These are phyloP conservation scores for Rousettus leschenaultii DNA, from an alignment of 2,113 vertebrate genomes.

Conservation along the genomic window DNA sequence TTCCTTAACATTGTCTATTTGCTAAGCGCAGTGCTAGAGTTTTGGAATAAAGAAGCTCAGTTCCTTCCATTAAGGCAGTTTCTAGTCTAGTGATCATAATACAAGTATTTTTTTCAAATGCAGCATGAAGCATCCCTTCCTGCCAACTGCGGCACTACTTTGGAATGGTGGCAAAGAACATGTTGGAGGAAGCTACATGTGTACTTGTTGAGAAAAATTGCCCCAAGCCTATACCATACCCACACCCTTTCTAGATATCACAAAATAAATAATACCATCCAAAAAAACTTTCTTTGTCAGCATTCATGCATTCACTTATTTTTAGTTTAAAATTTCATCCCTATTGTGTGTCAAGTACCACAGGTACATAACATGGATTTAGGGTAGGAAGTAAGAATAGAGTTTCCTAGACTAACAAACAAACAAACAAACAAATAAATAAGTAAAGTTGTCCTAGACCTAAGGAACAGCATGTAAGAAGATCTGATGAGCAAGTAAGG, in stretches of 20 bases:
- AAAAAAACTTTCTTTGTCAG: neutral
- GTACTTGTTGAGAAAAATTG: neutral
- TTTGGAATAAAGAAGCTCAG: neutral
- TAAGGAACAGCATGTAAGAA: neutral
- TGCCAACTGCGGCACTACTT: neutral
- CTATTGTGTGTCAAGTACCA: neutral
- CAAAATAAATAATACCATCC: neutral
- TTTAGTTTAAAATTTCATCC: neutral
- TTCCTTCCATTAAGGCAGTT: neutral
- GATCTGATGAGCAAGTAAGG: neutral
- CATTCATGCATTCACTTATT: neutral
- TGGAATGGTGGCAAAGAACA: neutral
- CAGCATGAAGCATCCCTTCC: accelerated
- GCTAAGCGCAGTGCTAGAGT: neutral
- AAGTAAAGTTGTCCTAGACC: neutral
- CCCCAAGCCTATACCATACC: neutral
- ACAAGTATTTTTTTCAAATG: neutral
- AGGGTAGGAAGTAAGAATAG: neutral
- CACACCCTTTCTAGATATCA: neutral
- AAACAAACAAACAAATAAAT: too few relatives aligned
- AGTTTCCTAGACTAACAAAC: neutral
- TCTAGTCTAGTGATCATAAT: neutral
- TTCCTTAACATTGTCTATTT: neutral
- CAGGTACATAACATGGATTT: neutral
- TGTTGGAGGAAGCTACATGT: neutral